Evolutionary conservation across 2,797 vertebrate species (phyloP), one percentile per base, ranked within the genome.

Genomic region (Ceryle rudis): DNA sequence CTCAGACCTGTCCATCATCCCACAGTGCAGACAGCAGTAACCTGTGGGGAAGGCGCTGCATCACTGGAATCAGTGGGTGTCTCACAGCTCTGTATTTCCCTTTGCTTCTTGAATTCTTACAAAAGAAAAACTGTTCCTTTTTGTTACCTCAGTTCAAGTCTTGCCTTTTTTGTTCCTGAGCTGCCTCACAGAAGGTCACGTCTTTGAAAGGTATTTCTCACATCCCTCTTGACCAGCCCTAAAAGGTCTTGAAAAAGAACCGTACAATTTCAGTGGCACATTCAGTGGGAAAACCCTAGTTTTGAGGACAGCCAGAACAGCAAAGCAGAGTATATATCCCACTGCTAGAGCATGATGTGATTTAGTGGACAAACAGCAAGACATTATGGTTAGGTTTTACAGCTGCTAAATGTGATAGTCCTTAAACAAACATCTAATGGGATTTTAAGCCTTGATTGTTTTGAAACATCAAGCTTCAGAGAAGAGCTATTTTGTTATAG

Each of bases 391-490:
- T 86, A 52, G 42, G 29, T 52, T 90, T 94, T 89, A 90, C 39
- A 85, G 69, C 72, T 95, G 64, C 72, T 96, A 92, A 95, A 86
- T 55, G 16, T 47, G n/a, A 92, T 96, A 89, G 89, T 67, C 39
- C 55, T 90, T 93, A 95, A 94, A 87, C 37, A 96, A 94, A 86
- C 41, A 86, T 44, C 60, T 89, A 92, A 89, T 66, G 60, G 62
- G 54, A 93, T 78, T 94, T 94, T 54, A 93, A 88, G 46, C 61
- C 33, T 86, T 85, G 25, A 77, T 84, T 93, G 72, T 77, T 96
- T 70, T 86, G 74, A 93, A 96, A 90, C 28, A 61, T 33, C 55
- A 87, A 54, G 41, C 65, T 94, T 77, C 77, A 86, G 47, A 93
- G 35, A 35, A 91, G 31, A 80, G 42, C 47, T 80, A 65, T 85